Conservation (phyloP, 2,797 vertebrate species). For the Amphiprion clarkii region DNA sequence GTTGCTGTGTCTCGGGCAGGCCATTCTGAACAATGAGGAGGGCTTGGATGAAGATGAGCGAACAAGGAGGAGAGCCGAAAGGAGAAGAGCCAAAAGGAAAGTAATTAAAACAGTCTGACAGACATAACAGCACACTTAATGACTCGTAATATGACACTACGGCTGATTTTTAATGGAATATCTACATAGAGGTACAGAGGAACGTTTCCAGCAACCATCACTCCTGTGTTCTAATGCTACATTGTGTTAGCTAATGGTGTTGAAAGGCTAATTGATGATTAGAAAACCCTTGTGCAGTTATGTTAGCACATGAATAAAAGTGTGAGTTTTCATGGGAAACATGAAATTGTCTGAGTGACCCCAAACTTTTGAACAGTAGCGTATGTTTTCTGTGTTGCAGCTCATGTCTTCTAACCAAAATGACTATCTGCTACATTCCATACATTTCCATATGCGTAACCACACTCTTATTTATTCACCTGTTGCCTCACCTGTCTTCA, state of each 20-base stretch:
- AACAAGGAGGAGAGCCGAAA: slow-evolving; percentile 66
- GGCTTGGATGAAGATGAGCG: slow-evolving; percentile 68
- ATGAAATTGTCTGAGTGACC: no score
- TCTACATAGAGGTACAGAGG: no score
- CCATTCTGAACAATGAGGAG: slow-evolving; percentile 59
- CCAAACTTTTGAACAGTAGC: no score
- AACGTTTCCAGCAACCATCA: no score
- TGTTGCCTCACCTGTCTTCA: background rate
- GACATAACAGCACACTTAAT: background rate
- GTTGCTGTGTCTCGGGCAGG: slow-evolving; percentile 43
- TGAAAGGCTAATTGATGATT: no score
- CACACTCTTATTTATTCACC: background rate
- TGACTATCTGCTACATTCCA: background rate
- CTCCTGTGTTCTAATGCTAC: no score
- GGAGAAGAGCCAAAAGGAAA: slow-evolving; percentile 77
- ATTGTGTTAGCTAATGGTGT: no score
- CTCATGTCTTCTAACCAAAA: background rate
- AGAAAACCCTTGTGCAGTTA: no score
- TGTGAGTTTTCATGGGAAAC: no score
- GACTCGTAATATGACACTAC: background rate
- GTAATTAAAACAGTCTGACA: slow-evolving; percentile 43
- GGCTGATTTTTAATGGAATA: no score
- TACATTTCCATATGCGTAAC: background rate
- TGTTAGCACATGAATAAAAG: no score
- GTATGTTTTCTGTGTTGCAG: background rate